Evolutionary conservation across 2,797 vertebrate genomes (phyloP), one percentile per base, ranked within the genome.

Genomic region (Morus bassanus): DNA sequence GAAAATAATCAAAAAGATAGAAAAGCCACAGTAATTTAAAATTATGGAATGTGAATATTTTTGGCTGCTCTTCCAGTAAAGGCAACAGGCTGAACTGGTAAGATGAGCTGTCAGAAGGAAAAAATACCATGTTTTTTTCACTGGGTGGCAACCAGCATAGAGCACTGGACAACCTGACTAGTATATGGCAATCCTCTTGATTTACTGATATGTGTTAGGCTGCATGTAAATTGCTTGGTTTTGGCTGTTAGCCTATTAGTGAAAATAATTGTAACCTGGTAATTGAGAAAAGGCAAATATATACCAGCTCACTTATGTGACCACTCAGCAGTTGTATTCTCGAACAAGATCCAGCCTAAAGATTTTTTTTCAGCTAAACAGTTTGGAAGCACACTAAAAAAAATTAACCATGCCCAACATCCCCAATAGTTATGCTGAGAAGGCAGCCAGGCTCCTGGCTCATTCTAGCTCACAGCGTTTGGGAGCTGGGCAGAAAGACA

Each of bases 1-100:
- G 73, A 93, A 95, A 90, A 82, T 72, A 84, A 81, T 73, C 82
- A 90, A 63, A 93, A 35, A 50, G 35, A 31, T 12, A 63, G 73
- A 93, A 89, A 95, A 86, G 19, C n/a, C 43, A 78, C 37, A 81
- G 69, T 35, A 59, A 59, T 78, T 86, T 78, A 59, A 69, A 91
- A 85, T 63, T 54, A 56, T 0, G 2, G 54, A 88, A 90, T 56
- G 39, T 41, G 43, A 41, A 68, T 76, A 11, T 70, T 95, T 81
- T 51, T 61, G n/a, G 23, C 51, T 92, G 25, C 33, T 56, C 17
- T 81, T 87, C 41, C 65, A 56, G 43, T 64, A 50, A 82, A 87
- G 13, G 17, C 37, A 94, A 39, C 14, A 64, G 28, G 41, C 18
- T 86, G 41, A 73, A 76, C 13, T 60, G 19, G 35, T 65, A 57